phyloP scores from a whole-genome alignment of 2,113 vertebrate species.

The Uria lomvia region DNA sequence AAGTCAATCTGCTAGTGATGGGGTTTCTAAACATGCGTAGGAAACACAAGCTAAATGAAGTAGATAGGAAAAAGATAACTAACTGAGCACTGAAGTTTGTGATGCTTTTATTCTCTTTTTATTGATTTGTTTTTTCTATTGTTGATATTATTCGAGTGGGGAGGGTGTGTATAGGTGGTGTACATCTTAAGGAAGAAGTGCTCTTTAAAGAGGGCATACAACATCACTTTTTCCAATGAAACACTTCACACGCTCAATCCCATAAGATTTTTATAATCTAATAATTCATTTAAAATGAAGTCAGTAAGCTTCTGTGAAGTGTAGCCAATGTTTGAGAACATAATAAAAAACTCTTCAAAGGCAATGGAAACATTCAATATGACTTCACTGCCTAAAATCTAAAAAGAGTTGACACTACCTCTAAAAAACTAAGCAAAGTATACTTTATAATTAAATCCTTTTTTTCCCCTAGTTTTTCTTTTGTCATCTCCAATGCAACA shows the following conservation, averaged over 20 bases:
- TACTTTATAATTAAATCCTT: neutral
- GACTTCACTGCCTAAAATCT: neutral
- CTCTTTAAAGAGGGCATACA: neutral
- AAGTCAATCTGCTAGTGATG: neutral
- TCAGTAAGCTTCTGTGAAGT: neutral
- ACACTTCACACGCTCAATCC: neutral
- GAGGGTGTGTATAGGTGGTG: neutral
- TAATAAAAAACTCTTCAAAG: neutral
- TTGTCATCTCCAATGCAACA: neutral
- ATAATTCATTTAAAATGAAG: neutral
- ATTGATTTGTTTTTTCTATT: neutral
- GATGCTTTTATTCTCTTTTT: neutral
- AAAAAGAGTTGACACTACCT: neutral
- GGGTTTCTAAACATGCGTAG: neutral
- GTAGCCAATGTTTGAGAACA: neutral
- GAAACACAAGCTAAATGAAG: neutral
- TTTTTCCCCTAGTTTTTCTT: neutral
- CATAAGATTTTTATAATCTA: neutral
- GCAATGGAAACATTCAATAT: neutral
- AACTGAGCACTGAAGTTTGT: neutral
- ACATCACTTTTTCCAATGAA: neutral
- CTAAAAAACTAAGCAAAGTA: neutral
- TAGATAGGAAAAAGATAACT: neutral
- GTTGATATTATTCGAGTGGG: neutral
- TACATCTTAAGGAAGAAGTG: neutral